phyloP scores from a whole-genome alignment of 2,797 vertebrate genomes.

The Yasuhikotakia modesta region DNA sequence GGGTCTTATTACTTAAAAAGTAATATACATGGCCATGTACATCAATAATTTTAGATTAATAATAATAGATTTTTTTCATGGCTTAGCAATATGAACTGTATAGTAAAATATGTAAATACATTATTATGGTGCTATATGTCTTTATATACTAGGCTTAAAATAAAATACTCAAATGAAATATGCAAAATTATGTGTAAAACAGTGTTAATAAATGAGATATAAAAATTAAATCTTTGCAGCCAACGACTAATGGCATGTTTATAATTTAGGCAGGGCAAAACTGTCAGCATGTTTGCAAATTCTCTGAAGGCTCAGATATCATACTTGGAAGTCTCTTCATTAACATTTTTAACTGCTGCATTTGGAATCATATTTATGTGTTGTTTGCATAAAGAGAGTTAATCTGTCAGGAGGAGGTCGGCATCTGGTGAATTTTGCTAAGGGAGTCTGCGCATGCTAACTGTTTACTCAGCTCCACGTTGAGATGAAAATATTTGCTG shows the following conservation, averaged over 20 bases:
- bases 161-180: too few species aligned
- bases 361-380: slow-evolving; percentile 30
- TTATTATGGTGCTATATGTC: too few species aligned
- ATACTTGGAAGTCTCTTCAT: slow-evolving; percentile 28
- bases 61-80: too few species aligned
- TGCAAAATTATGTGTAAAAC: too few species aligned
- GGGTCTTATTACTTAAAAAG: too few species aligned
- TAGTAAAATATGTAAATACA: too few species aligned
- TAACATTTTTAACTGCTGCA: slow-evolving; percentile 33
- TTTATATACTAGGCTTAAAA: too few species aligned
- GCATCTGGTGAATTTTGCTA: slow-evolving; percentile 51
- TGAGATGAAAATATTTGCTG: slow-evolving; percentile 11
- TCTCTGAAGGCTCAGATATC: slow-evolving; percentile 26
- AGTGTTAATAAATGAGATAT: neutral
- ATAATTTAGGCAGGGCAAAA: slow-evolving; percentile 4
- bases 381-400: slow-evolving; percentile 42
- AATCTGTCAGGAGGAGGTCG: slow-evolving; percentile 51
- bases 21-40: too few species aligned
- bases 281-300: slow-evolving; percentile 5
- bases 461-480: slow-evolving; percentile 46
- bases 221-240: neutral
- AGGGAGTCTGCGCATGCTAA: slow-evolving; percentile 35
- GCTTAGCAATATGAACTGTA: too few species aligned
- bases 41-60: too few species aligned
- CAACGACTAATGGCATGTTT: neutral